Evolutionary conservation across 2,888 invertebrate genomes (phyloP).

Genomic region (Temnothorax ravouxi): DNA sequence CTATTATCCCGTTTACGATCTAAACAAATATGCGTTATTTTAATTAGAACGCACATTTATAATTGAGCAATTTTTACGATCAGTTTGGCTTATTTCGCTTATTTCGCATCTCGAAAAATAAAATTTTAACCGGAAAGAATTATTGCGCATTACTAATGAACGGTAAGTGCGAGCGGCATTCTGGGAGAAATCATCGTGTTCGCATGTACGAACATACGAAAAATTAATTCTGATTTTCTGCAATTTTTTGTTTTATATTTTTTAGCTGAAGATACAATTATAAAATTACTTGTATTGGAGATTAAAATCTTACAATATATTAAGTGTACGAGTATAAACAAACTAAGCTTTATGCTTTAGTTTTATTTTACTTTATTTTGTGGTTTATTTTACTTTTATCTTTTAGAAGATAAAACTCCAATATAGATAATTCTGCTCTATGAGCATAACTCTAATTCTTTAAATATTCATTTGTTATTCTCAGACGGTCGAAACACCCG

Average conservation of each 20-base stretch:
- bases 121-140: not conserved
- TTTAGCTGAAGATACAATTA: not conserved
- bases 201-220: not conserved
- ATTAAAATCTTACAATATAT: not conserved
- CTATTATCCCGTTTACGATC: not conserved
- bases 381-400: not conserved
- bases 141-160: not conserved
- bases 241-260: not conserved
- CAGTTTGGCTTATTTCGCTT: not conserved
- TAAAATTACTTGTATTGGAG: not conserved
- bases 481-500: not conserved
- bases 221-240: not conserved
- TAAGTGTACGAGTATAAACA: not conserved
- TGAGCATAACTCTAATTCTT: not conserved
- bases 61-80: conserved; percentile 2
- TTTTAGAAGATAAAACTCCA: not conserved
- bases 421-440: not conserved
- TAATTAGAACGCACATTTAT: conserved; percentile 4
- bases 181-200: not conserved
- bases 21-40: not conserved
- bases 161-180: not conserved
- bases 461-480: not conserved
- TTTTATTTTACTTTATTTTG: not conserved
- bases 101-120: not conserved
- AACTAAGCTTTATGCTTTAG: not conserved